Conservation (phyloP, 2,888 invertebrate genomes). For the Drosophila limbata region DNA sequence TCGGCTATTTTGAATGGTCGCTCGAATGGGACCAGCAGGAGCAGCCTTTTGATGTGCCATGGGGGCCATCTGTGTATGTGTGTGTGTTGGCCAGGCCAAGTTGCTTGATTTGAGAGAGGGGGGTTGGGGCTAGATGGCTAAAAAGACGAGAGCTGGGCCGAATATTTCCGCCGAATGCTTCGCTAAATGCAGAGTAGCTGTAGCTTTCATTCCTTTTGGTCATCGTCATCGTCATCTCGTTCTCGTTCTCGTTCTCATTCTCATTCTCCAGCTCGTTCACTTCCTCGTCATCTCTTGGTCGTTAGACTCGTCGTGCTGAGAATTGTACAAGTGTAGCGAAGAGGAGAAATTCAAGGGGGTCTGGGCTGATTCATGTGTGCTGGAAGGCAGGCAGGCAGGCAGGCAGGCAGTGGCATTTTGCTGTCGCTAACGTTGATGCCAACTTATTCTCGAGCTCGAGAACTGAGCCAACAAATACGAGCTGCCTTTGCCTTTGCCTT, state of each 20-base stretch:
- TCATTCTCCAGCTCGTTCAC: slow-evolving; percentile 14
- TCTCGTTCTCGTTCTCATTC: slow-evolving; percentile 41
- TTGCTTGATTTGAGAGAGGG: not conserved
- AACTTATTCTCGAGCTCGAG: slow-evolving; percentile 72
- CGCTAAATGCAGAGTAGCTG: slow-evolving; percentile 75
- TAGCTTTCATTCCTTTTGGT: slow-evolving; percentile 76
- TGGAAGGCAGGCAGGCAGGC: too few relatives aligned
- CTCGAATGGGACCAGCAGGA: slow-evolving; percentile 62
- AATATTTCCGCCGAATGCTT: slow-evolving; percentile 81
- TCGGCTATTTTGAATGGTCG: slow-evolving; percentile 56
- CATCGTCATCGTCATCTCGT: slow-evolving; percentile 63
- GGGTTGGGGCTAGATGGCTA: slow-evolving; percentile 38
- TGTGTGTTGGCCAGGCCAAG: slow-evolving; percentile 3
- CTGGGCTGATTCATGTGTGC: slow-evolving; percentile 56
- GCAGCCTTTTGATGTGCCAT: slow-evolving; percentile 71
- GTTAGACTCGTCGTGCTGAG: slow-evolving; percentile 61
- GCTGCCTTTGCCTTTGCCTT: slow-evolving; percentile 25
- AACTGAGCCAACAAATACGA: slow-evolving; percentile 48
- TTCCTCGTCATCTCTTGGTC: slow-evolving; percentile 70
- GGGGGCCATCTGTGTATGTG: slow-evolving; percentile 44
- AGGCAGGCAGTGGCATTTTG: slow-evolving; percentile 64
- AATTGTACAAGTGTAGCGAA: slow-evolving; percentile 16
- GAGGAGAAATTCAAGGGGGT: not conserved
- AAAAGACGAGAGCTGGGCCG: slow-evolving; percentile 72
- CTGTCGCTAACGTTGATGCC: slow-evolving; percentile 69